Evolutionary conservation across 2,888 invertebrate genomes (phyloP), one percentile per base, ranked within the genome.

Genomic region (Orthosia gothica): DNA sequence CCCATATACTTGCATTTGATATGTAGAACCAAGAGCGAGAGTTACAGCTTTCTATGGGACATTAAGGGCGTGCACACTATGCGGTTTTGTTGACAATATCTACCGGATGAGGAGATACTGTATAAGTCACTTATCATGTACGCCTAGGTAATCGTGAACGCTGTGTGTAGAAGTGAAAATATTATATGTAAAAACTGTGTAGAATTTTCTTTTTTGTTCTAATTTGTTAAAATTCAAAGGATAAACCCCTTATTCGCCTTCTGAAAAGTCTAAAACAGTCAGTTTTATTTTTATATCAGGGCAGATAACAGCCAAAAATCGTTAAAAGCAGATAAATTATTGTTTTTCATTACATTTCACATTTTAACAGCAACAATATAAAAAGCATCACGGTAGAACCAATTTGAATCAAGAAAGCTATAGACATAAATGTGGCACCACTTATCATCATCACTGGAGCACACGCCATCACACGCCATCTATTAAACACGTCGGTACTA

Each of bases 1-100:
- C 77, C 59, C 70, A 58, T 71, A 74, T 23, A 71, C 57, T 78
- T 67, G 57, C 74, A 74, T 66, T 66, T 72, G 32, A 78, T 70
- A 81, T 80, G 66, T 83, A 75, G 72, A 59, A 72, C 71, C 76
- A 74, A 68, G 62, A 74, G 80, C 70, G 83, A 87, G 76, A 87
- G 86, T 83, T 64, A 74, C 55, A 13, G 76, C 88, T 85, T 85
- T 86, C 85, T 83, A 86, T 47, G 55, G 45, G 18, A 73, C 40
- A 85, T 87, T 85, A 87, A 84, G 85, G 85, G 87, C 82, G 26
- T 71, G 50, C 26, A 61, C 47, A 70, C 59, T 16, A 62, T 59
- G 20, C 1, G 49, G 62, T 72, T 83, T 83, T 67, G 59, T 59
- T 71, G 65, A 69, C 20, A 66, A 45, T 83, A 26, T 20, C 40